Evolutionary conservation across 2,888 invertebrate genomes (phyloP), one percentile per base, ranked within the genome.

Genomic region (Drosophila affinis): DNA sequence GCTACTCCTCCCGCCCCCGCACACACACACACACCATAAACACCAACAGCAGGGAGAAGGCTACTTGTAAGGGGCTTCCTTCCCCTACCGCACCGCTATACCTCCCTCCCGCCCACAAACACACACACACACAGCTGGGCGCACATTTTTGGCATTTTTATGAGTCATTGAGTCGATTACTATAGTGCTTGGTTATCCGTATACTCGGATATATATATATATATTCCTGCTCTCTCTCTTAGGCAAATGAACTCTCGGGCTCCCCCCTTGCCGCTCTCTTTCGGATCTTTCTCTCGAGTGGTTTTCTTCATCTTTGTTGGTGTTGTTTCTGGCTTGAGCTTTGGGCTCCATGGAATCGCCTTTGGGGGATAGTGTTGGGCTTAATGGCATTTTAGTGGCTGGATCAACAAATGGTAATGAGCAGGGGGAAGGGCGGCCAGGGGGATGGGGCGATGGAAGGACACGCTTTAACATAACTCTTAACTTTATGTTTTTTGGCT

Each of bases 141-240:
- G 81, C 79, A 88, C 81, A 83, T 83, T 87, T 88, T 88, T 87
- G 83, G 83, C 83, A 83, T 83, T 83, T 83, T 83, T 83, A 83
- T 88, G 88, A 83, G 78, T 88, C 88, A 83, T 83, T 83, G 88
- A 83, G 78, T 88, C 88, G 88, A 83, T 87, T 88, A 87, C 81
- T 78, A 78, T 72, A 88, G 87, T 83, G 84, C 67, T 53, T 52
- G 74, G 47, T 48, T 49, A 58, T 32, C 27, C n/a, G 27, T 60
- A 49, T 21, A 29, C 44, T 46, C 27, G 58, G 58, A 59, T 70
- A 68, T 76, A 76, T 70, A 60, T 72, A 70, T 77, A 64, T 52
- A 47, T 49, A 62, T 77, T 62, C 58, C 10, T 32, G 32, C 73
- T 34, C 54, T 46, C 53, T 32, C 75, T 75, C 53, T 75, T 71